Evolutionary conservation across 2,888 invertebrate species (phyloP), one percentile per base, ranked within the genome.

Genomic region (Microplitis deprimator): DNA sequence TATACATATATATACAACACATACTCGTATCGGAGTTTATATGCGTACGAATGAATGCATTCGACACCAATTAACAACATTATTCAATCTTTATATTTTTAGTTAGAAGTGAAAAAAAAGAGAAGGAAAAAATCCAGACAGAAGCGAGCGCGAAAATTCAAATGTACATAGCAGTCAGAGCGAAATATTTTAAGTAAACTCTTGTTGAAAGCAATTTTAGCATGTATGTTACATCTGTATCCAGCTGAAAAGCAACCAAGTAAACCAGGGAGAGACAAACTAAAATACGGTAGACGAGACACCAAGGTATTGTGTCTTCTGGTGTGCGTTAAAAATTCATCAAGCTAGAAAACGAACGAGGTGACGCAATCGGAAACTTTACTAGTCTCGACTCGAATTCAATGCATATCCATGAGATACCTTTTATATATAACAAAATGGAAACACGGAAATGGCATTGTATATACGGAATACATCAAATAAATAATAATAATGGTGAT

Each of bases 41-140:
- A 50, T 50, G 13, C 50, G 13, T 10, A 50, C 50, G 50, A 50
- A 50, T 50, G 50, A 50, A 39, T 73, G 10, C 72, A 61, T 73
- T 61, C 72, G 64, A 73, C 72, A 61, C 61, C 39, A 41, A 64
- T 73, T 61, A 61, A 62, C 40, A 64, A 62, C 38, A 13, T 73
- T 73, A 73, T 73, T 73, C 41, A 39, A 64, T 61, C 38, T 73
- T 40, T 20, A 16, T 16, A 64, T 61, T 61, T 8, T 20, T 50
- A 17, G 40, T 39, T 61, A 73, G 7, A 8, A n/a, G 8, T 16
- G 13, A 71, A 62, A 62, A n/a, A 16, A 62, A 17, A 17, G 17
- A 5, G 16, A 61, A 6, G 0, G 1, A 13, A 62, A 62, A 62
- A 17, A 62, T 62, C 6, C 62, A 62, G 17, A 62, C 5, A 17